A percentile compares a stretch with the other conserved stretches of the same genome.
These are phyloP conservation scores for Phalacrocorax aristotelis DNA, from an alignment of 2,113 vertebrate genomes.

Conservation along the genomic window DNA sequence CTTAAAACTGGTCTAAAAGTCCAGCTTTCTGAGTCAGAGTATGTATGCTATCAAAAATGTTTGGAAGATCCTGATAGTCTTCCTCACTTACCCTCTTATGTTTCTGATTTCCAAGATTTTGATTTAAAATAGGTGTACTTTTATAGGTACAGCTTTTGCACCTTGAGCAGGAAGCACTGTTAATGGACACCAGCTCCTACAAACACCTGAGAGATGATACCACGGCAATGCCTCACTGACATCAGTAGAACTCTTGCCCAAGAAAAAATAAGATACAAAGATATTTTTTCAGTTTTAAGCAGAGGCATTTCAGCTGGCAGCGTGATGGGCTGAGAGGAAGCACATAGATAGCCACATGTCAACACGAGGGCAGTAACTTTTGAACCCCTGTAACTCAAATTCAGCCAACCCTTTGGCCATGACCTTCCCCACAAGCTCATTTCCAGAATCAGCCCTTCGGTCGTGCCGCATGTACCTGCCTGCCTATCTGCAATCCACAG, in stretches of 20 bases:
- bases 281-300: not conserved
- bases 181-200: not conserved
- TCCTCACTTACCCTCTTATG: not conserved
- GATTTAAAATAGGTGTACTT: not conserved
- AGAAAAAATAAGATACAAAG: fast-evolving
- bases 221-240: fast-evolving
- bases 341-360: not conserved
- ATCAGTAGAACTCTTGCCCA: not conserved
- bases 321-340: not conserved
- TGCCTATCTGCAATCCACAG: not conserved
- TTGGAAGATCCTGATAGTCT: not conserved
- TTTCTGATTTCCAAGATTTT: not conserved
- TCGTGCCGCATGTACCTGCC: fast-evolving
- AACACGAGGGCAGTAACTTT: not conserved
- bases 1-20: not conserved
- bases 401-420: not conserved
- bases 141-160: too few relatives aligned
- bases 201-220: fast-evolving
- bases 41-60: not conserved
- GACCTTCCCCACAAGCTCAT: not conserved
- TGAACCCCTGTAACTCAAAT: not conserved
- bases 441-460: not conserved
- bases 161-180: not conserved
- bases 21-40: not conserved
- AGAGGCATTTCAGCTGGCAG: not conserved